Evolutionary conservation across 2,797 vertebrate species (phyloP), one percentile per base, ranked within the genome.

Genomic region (Acipenser oxyrinchus): DNA sequence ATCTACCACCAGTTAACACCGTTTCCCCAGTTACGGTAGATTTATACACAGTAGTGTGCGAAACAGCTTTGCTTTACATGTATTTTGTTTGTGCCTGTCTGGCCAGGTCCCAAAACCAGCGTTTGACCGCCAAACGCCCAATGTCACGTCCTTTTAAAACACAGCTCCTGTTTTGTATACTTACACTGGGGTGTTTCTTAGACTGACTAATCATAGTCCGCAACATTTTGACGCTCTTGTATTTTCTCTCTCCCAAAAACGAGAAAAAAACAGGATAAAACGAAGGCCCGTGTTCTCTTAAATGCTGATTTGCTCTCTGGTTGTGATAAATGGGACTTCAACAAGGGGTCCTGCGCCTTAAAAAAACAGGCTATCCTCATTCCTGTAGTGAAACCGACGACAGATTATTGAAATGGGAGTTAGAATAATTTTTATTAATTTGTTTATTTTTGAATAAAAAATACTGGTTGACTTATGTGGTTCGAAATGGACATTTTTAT

Each of bases 181-280:
- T 62, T 62, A 62, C 60, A 18, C 60, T 62, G 60, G 60, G 60
- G 37, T 68, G 67, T 37, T 15, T 68, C 12, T 18, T 63, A 10
- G 48, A 23, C 51, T 68, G 67, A 1, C n/a, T 10, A 9, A 18
- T 0, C 60, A 68, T 58, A 1, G 49, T 1, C 0, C 67, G 49
- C 4, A 68, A 50, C 67, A 68, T 68, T 48, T 48, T 18, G 6
- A 10, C 49, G 1, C 7, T 1, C 6, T 58, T 58, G 12, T 11
- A n/a, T 58, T 58, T 58, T 58, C 8, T 58, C 13, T 58, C 9
- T 58, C 55, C 55, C 55, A 58, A 58, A 58, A 58, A n/a, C 23
- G 23, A 37, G 12, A 18, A 18, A 58, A 58, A 58, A n/a, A n/a
- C 12, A 58, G 55, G 12, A 13, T 37, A 37, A 37, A 37, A 37